phyloP scores from a whole-genome alignment of 2,797 vertebrate genomes.

The Crenichthys baileyi region DNA sequence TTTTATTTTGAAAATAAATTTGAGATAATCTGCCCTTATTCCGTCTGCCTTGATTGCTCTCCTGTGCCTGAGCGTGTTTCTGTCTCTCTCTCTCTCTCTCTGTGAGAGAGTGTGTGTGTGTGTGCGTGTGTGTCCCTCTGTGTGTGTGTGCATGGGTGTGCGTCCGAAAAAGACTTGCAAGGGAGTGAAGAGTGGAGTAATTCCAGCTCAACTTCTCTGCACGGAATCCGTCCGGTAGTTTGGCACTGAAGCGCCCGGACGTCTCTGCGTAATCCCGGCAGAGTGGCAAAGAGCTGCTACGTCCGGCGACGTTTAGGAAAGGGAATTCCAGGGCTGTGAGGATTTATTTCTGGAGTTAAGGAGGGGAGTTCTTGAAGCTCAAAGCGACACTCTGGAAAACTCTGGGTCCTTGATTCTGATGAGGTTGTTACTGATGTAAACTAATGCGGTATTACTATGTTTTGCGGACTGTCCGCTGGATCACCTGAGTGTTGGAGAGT shows the following conservation, averaged over 20 bases:
- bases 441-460: conserved; percentile 49
- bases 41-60: conserved; percentile 21
- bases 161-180: conserved; percentile 79
- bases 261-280: conserved; percentile 48
- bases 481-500: conserved; percentile 48
- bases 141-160: conserved; percentile 29
- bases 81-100: neutral
- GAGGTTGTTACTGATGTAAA: conserved; percentile 26
- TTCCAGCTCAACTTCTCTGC: conserved; percentile 80
- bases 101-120: conserved; percentile 19
- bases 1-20: conserved; percentile 52
- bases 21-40: neutral
- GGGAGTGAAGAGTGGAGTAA: conserved; percentile 81
- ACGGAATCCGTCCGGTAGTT: conserved; percentile 71
- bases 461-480: conserved; percentile 43
- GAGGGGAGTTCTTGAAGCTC: conserved; percentile 55
- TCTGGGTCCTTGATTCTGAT: conserved; percentile 41
- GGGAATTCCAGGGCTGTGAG: conserved; percentile 62
- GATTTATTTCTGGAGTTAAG: conserved; percentile 72
- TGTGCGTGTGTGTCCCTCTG: neutral
- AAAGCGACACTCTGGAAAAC: conserved; percentile 45
- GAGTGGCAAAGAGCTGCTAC: conserved; percentile 44
- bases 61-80: neutral
- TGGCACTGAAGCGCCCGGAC: conserved; percentile 45
- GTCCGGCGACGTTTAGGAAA: conserved; percentile 40